phyloP scores from a whole-genome alignment of 1,140 invertebrate genomes.

The Leptinotarsa defecta region DNA sequence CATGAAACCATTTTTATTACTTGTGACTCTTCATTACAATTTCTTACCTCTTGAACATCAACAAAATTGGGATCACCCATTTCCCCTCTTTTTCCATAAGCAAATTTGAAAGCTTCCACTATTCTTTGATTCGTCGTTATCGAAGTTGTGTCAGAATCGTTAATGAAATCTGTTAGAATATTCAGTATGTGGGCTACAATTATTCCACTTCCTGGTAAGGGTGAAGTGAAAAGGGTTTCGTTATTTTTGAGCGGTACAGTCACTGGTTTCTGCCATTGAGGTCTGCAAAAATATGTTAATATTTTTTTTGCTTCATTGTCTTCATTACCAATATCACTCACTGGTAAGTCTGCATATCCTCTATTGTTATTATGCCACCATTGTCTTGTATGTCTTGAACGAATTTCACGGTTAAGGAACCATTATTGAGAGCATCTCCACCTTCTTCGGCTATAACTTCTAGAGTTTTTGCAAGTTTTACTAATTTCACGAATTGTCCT shows the following conservation, averaged over 20 bases:
- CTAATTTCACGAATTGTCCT: slow-evolving; percentile 73
- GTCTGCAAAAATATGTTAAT: slow-evolving; percentile 54
- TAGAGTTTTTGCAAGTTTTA: slow-evolving; percentile 74
- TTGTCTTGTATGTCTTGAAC: slow-evolving; percentile 70
- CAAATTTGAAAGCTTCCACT: slow-evolving; percentile 92
- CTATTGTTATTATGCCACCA: slow-evolving; percentile 75
- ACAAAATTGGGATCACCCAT: slow-evolving; percentile 78
- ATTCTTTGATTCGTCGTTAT: slow-evolving; percentile 73
- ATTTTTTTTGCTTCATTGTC: neutral
- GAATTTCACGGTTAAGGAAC: slow-evolving; percentile 67
- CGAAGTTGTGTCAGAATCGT: slow-evolving; percentile 44
- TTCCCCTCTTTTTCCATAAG: slow-evolving; percentile 83
- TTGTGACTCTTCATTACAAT: neutral
- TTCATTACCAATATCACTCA: slow-evolving; percentile 43
- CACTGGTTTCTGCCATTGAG: slow-evolving; percentile 66
- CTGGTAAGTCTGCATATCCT: slow-evolving; percentile 70
- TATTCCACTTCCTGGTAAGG: slow-evolving; percentile 82
- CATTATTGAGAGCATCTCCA: slow-evolving; percentile 64
- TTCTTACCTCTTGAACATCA: slow-evolving; percentile 39
- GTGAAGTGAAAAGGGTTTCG: slow-evolving; percentile 71
- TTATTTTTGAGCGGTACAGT: slow-evolving; percentile 60
- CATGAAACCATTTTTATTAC: too few relatives aligned
- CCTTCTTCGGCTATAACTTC: slow-evolving; percentile 70
- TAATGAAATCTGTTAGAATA: slow-evolving; percentile 70
- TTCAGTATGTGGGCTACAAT: slow-evolving; percentile 83